Base-by-base conservation (phyloP, 2,113 vertebrate species). In the Tyrannus savana region DNA sequence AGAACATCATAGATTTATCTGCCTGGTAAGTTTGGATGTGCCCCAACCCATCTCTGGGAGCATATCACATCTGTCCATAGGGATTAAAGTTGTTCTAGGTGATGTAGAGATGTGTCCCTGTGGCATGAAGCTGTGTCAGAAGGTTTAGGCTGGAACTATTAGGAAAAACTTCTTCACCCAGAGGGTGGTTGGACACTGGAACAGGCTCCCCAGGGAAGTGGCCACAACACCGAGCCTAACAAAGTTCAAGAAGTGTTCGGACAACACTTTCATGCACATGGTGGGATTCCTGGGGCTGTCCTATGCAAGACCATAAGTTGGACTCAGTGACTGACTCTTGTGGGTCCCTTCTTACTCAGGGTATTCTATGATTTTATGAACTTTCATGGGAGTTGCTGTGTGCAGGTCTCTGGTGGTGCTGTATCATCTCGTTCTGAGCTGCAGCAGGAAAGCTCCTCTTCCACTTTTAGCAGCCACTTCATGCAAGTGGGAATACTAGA, bases 21-120 rank as follows among this genome's bases (percentile, higher is more conserved):
- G 28, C 63, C 59, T 77, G 24, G 19, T 7, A 53, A 63, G 14
- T 33, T 17, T 80, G 25, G 39, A 35, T 87, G 9, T 49, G 23
- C 58, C 33, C 47, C 24, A 63, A 27, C 52, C 39, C 25, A 56
- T 60, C 17, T 55, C 33, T 81, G n/a, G 24, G 28, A 72, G 21
- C 6, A 11, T 0, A 0, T 77, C 1, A 0, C 21, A 8, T 56
- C 42, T 94, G 50, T 64, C 12, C 27, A 16, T 22, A 50, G 41
- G 62, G 66, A 85, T 21, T 13, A 30, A 24, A 79, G 41, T 24
- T 11, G 9, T 53, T 41, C 28, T n/a, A 53, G 33, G 19, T 82
- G 64, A 55, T 39, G 64, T 19, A 76, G 24, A 78, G 55, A 25
- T 1, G 2, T 23, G 56, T 87, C 21, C 19, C 31, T 46, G 9